Base-by-base conservation (phyloP, 2,888 invertebrate species). In the Acrobasis suavella region DNA sequence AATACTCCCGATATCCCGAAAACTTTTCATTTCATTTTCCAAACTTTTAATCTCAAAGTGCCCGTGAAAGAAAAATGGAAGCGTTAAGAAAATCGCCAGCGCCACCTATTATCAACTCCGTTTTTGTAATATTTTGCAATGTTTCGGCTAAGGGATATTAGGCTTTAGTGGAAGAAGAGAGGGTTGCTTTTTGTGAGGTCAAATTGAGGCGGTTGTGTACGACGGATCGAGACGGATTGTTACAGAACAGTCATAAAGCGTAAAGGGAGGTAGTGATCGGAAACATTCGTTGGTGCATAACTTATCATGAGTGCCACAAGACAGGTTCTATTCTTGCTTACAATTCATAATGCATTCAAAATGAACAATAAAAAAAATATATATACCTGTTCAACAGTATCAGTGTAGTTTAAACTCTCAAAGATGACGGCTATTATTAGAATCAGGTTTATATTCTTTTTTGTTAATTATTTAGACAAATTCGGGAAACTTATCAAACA, bases 11-110 rank as follows among this genome's bases (percentile, higher is more conserved):
- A 86, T 85, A 81, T 74, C 72, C 75, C 72, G 71, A 72, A 73
- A 85, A 91, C 87, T 87, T 89, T 89, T 85, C 87, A 87, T 88
- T 88, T 87, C 86, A 88, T 89, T 88, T 89, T 86, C 83, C 84
- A 88, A 91, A 91, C 89, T 91, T 91, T 91, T 91, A 91, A 92
- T 92, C 91, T 91, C 89, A 87, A 91, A 92, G 91, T 91, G 87
- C 88, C 91, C 90, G 91, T 92, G 91, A 87, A 89, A 89, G 91
- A 91, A 91, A 89, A 90, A 91, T 87, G 88, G 85, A 78, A 77
- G 86, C 87, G 85, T 86, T 87, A 85, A 85, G 85, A 82, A 89
- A 90, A 91, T 92, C 89, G 87, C 87, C 89, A 88, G 82, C 86
- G 86, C 87, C 86, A 88, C 91, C 91, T 91, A 89, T 91, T 90